These are phyloP conservation scores for Oncorhynchus tshawytscha DNA, from an alignment of 2,113 vertebrate species.

Conservation along the genomic window DNA sequence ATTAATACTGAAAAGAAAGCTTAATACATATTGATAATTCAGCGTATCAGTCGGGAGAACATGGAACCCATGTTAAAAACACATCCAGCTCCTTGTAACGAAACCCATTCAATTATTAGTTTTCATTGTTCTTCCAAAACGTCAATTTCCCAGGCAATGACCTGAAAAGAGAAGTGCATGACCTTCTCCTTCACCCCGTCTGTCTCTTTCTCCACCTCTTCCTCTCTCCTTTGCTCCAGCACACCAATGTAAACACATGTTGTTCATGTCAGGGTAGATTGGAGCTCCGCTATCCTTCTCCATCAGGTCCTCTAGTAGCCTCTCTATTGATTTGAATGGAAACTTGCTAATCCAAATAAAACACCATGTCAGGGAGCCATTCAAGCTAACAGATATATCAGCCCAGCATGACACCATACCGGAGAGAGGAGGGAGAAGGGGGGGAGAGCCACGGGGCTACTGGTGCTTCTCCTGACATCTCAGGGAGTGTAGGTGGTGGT, in stretches of 20 bases:
- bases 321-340: constrained; percentile 72
- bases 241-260: constrained; percentile 29
- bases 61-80: too few species aligned
- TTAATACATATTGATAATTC: too few species aligned
- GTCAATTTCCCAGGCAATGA: neutral
- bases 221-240: constrained; percentile 12
- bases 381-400: constrained; percentile 73
- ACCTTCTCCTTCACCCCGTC: neutral
- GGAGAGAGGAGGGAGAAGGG: constrained; percentile 13
- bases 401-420: constrained; percentile 72
- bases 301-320: constrained; percentile 14
- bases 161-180: neutral
- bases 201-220: neutral
- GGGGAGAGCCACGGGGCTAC: constrained; percentile 53
- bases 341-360: constrained; percentile 81
- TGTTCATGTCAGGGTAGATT: constrained; percentile 48
- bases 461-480: constrained; percentile 58
- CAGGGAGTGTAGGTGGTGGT: constrained; percentile 43
- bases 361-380: constrained; percentile 72
- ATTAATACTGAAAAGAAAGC: too few species aligned
- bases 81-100: too few species aligned
- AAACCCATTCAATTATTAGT: neutral
- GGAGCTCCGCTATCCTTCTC: constrained; percentile 42
- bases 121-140: neutral
- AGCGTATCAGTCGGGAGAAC: too few species aligned